A percentile compares a stretch with the other conserved stretches of the same genome.
Conservation (phyloP, 2,797 vertebrate species). For the Cephalopachus bancanus region DNA sequence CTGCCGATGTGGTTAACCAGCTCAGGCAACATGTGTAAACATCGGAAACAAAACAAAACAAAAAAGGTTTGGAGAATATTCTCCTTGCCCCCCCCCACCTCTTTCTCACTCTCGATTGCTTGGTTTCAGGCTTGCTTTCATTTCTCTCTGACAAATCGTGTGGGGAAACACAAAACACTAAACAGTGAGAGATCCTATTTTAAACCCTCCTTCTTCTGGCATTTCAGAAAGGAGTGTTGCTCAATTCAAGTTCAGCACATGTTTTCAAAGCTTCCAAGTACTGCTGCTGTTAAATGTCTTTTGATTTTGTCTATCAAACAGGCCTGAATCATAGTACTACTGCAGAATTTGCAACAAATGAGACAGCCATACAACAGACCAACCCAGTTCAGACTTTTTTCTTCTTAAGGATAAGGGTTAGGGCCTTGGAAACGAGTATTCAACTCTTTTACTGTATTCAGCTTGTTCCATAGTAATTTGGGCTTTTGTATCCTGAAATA, state of each 20-base stretch:
- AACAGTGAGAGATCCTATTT: slow-evolving; percentile 80
- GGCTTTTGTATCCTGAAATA: slow-evolving; percentile 87
- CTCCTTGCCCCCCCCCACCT: slow-evolving; percentile 72
- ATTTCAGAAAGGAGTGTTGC: slow-evolving; percentile 83
- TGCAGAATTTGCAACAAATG: slow-evolving; percentile 84
- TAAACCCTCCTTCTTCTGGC: slow-evolving; percentile 69
- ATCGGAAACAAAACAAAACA: slow-evolving; percentile 87
- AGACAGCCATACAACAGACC: slow-evolving; percentile 84
- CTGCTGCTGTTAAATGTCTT: slow-evolving; percentile 84
- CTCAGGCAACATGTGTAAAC: slow-evolving; percentile 90
- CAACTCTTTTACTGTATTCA: slow-evolving; percentile 83
- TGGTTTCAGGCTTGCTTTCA: slow-evolving; percentile 79
- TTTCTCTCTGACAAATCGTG: slow-evolving; percentile 84
- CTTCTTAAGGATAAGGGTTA: slow-evolving; percentile 81
- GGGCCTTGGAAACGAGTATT: slow-evolving; percentile 84
- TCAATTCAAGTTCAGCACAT: slow-evolving; percentile 86
- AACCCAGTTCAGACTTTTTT: slow-evolving; percentile 78
- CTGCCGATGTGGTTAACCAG: slow-evolving; percentile 90
- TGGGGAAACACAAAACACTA: slow-evolving; percentile 86
- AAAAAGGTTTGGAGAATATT: slow-evolving; percentile 83
- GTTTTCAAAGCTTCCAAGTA: slow-evolving; percentile 86
- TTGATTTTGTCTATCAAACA: slow-evolving; percentile 85
- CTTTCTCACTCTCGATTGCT: slow-evolving; percentile 78
- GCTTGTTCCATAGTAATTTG: slow-evolving; percentile 85
- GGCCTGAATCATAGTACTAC: slow-evolving; percentile 84